Evolutionary conservation across 2,797 vertebrate genomes (phyloP).

Genomic region (Molothrus ater): DNA sequence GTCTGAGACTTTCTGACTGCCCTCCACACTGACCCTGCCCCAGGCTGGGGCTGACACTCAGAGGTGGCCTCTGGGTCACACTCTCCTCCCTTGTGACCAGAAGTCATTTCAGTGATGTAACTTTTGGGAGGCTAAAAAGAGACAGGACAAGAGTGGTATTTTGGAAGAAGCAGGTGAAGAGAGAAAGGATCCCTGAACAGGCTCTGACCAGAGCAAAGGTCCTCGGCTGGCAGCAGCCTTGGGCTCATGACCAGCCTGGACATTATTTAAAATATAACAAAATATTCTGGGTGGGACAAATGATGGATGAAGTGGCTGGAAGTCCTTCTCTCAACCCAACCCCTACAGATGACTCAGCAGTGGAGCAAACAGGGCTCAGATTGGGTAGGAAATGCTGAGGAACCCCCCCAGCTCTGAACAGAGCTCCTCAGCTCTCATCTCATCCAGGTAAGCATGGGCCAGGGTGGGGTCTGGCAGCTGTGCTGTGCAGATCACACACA

Average conservation of each 20-base stretch:
- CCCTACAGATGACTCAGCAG: neutral
- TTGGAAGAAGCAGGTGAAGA: neutral
- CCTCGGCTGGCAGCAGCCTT: neutral
- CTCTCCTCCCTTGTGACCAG: neutral
- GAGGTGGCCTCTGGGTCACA: neutral
- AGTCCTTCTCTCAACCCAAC: neutral
- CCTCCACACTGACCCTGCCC: neutral
- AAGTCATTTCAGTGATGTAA: neutral
- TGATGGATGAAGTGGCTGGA: neutral
- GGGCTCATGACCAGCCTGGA: neutral
- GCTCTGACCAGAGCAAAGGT: neutral
- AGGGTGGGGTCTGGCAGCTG: neutral
- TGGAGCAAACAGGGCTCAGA: neutral
- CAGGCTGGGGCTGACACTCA: neutral
- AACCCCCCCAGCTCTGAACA: neutral
- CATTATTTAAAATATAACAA: neutral
- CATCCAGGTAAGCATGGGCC: neutral
- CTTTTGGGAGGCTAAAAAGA: neutral
- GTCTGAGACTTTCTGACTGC: neutral
- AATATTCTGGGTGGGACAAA: neutral
- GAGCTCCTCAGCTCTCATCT: neutral
- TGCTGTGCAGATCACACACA: neutral
- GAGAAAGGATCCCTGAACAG: neutral
- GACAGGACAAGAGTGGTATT: neutral
- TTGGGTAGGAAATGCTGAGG: neutral